Conservation (phyloP, 2,797 vertebrate species). For the Glossophaga mutica region DNA sequence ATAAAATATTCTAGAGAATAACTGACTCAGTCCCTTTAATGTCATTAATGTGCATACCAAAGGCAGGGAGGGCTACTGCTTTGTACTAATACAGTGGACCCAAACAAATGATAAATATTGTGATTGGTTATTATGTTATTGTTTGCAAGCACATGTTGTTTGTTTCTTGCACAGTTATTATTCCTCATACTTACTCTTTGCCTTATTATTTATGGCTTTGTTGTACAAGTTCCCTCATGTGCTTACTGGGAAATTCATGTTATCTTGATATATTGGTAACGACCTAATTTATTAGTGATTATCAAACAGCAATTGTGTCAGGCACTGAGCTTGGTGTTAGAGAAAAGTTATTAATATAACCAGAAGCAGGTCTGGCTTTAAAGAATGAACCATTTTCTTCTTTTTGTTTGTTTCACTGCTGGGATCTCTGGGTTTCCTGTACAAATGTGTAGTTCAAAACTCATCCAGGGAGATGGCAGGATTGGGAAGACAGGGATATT, state of each 20-base stretch:
- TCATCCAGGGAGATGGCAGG: not conserved
- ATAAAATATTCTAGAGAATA: not conserved
- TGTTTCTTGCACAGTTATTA: not conserved
- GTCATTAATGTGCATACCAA: not conserved
- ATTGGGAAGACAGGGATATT: rapidly evolving
- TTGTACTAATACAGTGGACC: not conserved
- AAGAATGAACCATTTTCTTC: not conserved
- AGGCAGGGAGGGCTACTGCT: not conserved
- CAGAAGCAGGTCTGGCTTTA: not conserved
- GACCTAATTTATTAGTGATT: not conserved
- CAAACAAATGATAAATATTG: not conserved
- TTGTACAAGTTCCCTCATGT: not conserved
- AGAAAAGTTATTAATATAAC: not conserved
- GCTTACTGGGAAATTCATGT: not conserved
- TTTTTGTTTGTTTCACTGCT: not conserved
- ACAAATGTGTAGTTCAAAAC: not conserved
- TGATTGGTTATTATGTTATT: not conserved
- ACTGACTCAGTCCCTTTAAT: not conserved
- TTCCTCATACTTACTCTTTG: not conserved
- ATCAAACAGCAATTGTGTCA: not conserved
- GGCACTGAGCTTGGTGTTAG: too few relatives aligned
- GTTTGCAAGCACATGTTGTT: not conserved
- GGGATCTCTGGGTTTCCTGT: not conserved
- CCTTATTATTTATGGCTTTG: not conserved
- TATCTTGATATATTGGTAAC: not conserved